These are phyloP conservation scores for Sebastes paucispinis DNA, from an alignment of 2,797 vertebrate genomes.

Conservation along the genomic window DNA sequence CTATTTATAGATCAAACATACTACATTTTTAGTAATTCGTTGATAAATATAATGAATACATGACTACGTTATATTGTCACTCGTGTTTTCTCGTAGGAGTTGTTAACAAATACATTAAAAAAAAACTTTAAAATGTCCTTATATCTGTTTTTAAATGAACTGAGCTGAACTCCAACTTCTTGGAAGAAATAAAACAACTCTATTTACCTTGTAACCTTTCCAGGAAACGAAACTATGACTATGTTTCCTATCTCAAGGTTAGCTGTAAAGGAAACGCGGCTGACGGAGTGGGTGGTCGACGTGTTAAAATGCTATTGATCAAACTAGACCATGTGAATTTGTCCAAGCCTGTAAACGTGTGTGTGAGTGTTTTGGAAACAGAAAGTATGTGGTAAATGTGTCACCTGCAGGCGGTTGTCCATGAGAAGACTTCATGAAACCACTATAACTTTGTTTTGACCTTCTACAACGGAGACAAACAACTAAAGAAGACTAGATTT, in stretches of 20 bases:
- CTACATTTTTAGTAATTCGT: background rate
- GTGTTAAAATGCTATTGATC: constrained; percentile 11
- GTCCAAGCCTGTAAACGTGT: background rate
- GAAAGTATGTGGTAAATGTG: background rate
- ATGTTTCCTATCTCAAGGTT: background rate
- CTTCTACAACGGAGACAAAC: background rate
- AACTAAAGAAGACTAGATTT: background rate
- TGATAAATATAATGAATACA: background rate
- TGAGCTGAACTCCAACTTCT: background rate
- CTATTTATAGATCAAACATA: too few relatives aligned
- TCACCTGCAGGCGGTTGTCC: background rate
- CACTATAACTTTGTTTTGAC: background rate
- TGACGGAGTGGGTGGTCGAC: background rate
- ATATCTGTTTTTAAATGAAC: background rate
- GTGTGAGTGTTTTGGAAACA: constrained; percentile 5
- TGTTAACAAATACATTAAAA: background rate
- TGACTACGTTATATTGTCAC: background rate
- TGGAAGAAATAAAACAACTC: background rate
- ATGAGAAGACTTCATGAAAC: background rate
- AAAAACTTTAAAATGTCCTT: background rate
- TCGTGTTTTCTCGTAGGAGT: background rate
- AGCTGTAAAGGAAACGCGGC: constrained; percentile 11
- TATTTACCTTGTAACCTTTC: constrained; percentile 12
- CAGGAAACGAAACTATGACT: constrained; percentile 17
- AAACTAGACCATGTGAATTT: background rate